These are phyloP conservation scores for Brachionus rotundiformis DNA, from an alignment of 1,140 invertebrate species.

Conservation along the genomic window DNA sequence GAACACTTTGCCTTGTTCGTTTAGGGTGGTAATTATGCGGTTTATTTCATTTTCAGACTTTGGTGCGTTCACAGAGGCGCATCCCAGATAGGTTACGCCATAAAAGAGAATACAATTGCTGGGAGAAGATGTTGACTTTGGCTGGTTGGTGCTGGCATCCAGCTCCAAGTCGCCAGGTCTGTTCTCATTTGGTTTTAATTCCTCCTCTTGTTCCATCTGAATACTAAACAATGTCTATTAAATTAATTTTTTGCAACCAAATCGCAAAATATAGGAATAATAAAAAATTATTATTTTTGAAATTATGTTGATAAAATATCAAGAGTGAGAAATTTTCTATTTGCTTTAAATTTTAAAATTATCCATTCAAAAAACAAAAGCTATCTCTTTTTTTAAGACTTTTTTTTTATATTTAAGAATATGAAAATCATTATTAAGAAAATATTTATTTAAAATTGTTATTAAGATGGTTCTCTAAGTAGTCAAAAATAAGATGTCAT, in stretches of 20 bases:
- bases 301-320: conserved; percentile 45
- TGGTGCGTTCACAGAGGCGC: conserved; percentile 85
- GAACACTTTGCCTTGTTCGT: conserved; percentile 73
- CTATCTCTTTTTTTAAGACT: background rate
- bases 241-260: background rate
- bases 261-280: background rate
- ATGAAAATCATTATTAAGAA: too few species aligned
- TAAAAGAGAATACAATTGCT: conserved; percentile 72
- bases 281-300: conserved; percentile 35
- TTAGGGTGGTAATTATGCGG: conserved; percentile 85
- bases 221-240: background rate
- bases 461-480: too few species aligned
- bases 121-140: background rate
- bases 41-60: conserved; percentile 92
- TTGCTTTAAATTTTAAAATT: background rate
- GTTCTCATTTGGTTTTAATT: background rate
- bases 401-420: background rate
- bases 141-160: background rate
- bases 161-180: background rate
- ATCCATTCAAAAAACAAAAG: background rate
- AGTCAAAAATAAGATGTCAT: too few species aligned
- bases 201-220: conserved; percentile 19
- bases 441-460: too few species aligned
- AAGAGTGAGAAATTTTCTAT: background rate
- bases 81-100: conserved; percentile 89